Evolutionary conservation across 1,140 invertebrate genomes (phyloP).

Genomic region (Tyrophagus putrescentiae): DNA sequence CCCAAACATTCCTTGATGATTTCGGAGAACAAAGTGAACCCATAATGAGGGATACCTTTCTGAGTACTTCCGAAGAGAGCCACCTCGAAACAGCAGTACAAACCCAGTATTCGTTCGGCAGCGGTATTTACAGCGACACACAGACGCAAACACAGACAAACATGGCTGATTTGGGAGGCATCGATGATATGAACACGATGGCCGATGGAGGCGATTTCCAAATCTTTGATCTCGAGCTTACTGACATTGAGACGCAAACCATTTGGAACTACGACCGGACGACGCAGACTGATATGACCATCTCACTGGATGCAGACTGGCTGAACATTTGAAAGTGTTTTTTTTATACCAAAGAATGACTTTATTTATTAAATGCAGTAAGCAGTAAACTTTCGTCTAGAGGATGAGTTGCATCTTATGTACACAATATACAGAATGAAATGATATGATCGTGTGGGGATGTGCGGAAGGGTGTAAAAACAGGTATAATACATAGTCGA

Average conservation of each 20-base stretch:
- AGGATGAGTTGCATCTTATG: background rate
- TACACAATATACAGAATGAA: background rate
- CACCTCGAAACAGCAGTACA: background rate
- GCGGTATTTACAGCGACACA: background rate
- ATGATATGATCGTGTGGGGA: slow-evolving; percentile 3
- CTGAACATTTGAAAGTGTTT: background rate
- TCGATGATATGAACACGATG: background rate
- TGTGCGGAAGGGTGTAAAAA: background rate
- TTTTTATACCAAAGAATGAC: no score
- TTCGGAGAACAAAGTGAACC: background rate
- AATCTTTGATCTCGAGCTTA: slow-evolving; percentile 17
- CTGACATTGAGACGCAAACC: slow-evolving; percentile 22
- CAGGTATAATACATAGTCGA: background rate
- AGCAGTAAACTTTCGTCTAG: no score
- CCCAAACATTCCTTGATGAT: slow-evolving; percentile 14
- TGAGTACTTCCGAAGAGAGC: background rate
- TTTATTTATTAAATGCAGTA: no score
- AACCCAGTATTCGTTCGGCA: background rate
- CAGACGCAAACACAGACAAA: slow-evolving; percentile 13
- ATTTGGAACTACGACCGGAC: slow-evolving; percentile 21
- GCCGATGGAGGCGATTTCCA: background rate
- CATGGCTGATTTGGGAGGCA: background rate
- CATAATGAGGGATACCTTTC: background rate
- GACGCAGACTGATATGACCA: slow-evolving; percentile 22
- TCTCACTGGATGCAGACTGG: no score